phyloP scores from a whole-genome alignment of 2,113 vertebrate species.

The Athene noctua region DNA sequence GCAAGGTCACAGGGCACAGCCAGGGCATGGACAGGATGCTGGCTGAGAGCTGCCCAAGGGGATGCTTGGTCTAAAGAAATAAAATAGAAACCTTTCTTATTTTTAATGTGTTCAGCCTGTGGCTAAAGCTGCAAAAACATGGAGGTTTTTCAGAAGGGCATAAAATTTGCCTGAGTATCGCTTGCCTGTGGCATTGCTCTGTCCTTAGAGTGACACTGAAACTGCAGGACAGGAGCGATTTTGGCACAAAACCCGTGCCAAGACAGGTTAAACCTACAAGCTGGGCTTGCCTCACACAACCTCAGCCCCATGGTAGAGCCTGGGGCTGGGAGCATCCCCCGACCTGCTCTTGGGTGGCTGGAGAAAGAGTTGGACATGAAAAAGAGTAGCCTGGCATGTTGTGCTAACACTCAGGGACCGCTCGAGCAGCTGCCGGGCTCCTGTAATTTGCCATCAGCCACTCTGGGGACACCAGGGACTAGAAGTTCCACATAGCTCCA shows the following conservation, averaged over 20 bases:
- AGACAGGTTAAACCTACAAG: neutral
- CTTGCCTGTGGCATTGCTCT: neutral
- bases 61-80: neutral
- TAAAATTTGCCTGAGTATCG: neutral
- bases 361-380: neutral
- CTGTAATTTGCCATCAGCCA: neutral
- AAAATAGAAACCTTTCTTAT: neutral
- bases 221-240: neutral
- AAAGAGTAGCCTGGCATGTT: neutral
- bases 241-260: neutral
- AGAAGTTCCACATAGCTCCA: rapidly evolving
- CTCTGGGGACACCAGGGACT: neutral
- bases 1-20: neutral
- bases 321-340: rapidly evolving
- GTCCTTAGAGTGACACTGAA: neutral
- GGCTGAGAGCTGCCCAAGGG: neutral
- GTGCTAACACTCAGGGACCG: rapidly evolving
- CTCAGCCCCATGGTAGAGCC: neutral
- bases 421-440: neutral
- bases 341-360: rapidly evolving
- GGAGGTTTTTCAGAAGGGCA: neutral
- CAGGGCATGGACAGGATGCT: rapidly evolving
- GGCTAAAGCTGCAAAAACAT: neutral
- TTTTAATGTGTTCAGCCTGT: neutral
- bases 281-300: neutral